Conservation (phyloP, 2,113 vertebrate species). For the Brachyhypopomus gauderio region DNA sequence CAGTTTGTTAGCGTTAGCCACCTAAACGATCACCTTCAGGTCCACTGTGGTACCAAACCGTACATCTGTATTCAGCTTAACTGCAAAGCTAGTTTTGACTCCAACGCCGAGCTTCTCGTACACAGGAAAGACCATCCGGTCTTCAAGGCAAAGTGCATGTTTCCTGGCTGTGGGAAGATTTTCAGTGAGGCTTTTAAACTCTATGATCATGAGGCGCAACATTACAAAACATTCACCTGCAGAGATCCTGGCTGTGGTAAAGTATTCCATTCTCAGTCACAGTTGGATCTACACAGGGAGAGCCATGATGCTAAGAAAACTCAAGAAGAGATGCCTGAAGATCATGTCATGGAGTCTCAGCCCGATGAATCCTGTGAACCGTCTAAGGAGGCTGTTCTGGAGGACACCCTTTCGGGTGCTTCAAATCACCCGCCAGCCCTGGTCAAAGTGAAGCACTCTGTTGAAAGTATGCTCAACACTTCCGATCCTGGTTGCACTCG, state of each 20-base stretch:
- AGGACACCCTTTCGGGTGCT: background rate
- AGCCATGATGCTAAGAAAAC: slow-evolving; percentile 71
- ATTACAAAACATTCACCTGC: slow-evolving; percentile 96
- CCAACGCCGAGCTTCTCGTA: slow-evolving; percentile 86
- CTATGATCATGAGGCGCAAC: slow-evolving; percentile 95
- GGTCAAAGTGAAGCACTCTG: slow-evolving; percentile 43
- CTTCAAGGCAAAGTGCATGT: slow-evolving; percentile 95
- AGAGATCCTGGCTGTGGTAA: slow-evolving; percentile 84
- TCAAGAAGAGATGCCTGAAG: slow-evolving; percentile 53
- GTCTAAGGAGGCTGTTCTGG: background rate
- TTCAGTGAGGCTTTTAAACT: slow-evolving; percentile 92
- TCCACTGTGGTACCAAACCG: slow-evolving; percentile 92
- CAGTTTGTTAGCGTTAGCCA: slow-evolving; percentile 93
- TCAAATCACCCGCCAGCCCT: background rate
- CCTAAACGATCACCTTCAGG: slow-evolving; percentile 94
- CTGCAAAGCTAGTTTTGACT: slow-evolving; percentile 93
- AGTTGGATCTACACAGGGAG: slow-evolving; percentile 85
- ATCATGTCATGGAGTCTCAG: slow-evolving; percentile 20
- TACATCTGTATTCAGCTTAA: slow-evolving; percentile 97
- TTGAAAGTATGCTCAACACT: slow-evolving; percentile 61
- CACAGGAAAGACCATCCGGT: slow-evolving; percentile 87
- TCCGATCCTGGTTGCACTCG: slow-evolving; percentile 33
- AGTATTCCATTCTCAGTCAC: slow-evolving; percentile 86
- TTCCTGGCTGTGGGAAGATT: slow-evolving; percentile 91
- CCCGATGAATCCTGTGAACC: background rate